Percentiles rank a stretch among this genome's conserved stretches.
These are phyloP conservation scores for Cephus pulcher DNA, from an alignment of 2,888 invertebrate genomes.

Conservation along the genomic window DNA sequence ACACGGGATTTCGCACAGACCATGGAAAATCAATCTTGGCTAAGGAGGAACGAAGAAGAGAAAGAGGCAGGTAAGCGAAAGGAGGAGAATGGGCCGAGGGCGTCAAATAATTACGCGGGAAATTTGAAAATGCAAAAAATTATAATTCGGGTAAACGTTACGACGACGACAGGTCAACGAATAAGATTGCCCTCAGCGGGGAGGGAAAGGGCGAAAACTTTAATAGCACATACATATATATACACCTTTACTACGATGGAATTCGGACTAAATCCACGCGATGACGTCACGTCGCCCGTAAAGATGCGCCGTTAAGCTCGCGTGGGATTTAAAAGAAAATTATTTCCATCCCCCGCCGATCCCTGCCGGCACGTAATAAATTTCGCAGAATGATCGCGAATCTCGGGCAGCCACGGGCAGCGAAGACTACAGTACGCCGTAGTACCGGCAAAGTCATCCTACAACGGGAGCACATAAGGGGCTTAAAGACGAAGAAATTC, in stretches of 20 bases:
- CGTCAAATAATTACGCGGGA: background rate
- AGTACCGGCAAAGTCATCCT: no score
- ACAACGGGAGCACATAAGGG: background rate
- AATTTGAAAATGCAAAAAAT: no score
- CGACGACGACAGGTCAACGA: no score
- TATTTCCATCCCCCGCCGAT: slow-evolving; percentile 5
- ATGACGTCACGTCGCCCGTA: slow-evolving; percentile 32
- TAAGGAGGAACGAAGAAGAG: background rate
- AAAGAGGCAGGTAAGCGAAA: background rate
- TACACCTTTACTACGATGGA: background rate
- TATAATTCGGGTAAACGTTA: no score
- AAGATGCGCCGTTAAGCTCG: slow-evolving; percentile 28
- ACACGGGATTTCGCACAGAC: background rate
- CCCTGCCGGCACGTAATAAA: slow-evolving; percentile 13
- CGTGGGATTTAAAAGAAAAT: slow-evolving; percentile 23
- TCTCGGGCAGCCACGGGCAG: slow-evolving; percentile 11
- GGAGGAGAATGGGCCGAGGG: background rate
- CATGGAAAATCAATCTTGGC: background rate
- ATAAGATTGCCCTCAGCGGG: no score
- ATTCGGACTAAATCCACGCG: background rate
- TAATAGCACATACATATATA: no score
- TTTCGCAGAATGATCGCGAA: slow-evolving; percentile 23
- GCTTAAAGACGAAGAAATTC: background rate
- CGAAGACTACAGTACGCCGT: background rate
- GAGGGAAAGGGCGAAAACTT: background rate